Conservation (phyloP, 2,113 vertebrate genomes). For the Lates calcarifer region DNA sequence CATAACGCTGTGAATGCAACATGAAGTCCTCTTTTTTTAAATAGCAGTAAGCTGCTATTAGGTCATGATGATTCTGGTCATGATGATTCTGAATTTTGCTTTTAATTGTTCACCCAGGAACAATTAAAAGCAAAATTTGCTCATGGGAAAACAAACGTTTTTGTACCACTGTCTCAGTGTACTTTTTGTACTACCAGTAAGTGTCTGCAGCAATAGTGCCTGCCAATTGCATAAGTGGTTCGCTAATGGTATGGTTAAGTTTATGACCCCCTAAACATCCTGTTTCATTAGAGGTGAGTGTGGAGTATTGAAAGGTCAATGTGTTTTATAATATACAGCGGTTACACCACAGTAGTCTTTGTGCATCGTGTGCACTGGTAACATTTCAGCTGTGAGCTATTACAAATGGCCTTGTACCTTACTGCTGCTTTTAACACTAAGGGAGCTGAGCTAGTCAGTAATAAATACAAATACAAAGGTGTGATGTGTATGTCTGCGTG, state of each 20-base stretch:
- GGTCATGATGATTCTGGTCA: conserved; percentile 22
- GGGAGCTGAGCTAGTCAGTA: neutral
- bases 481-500: neutral
- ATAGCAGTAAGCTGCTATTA: neutral
- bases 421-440: conserved; percentile 8
- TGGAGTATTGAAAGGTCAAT: conserved; percentile 46
- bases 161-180: neutral
- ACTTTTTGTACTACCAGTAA: conserved; percentile 18
- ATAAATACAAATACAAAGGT: conserved; percentile 18
- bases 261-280: conserved; percentile 54
- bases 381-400: conserved; percentile 10
- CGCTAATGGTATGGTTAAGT: conserved; percentile 46
- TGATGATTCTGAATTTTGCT: conserved; percentile 24
- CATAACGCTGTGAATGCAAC: neutral
- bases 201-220: conserved; percentile 13
- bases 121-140: neutral
- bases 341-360: neutral
- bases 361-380: conserved; percentile 7
- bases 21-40: neutral
- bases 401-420: conserved; percentile 19
- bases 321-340: conserved; percentile 19
- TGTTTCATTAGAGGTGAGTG: conserved; percentile 60
- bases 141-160: conserved; percentile 14
- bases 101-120: neutral
- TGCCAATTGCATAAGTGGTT: conserved; percentile 60